Base-by-base conservation (phyloP, 2,888 invertebrate species). In the Lithophane ornitopus region DNA sequence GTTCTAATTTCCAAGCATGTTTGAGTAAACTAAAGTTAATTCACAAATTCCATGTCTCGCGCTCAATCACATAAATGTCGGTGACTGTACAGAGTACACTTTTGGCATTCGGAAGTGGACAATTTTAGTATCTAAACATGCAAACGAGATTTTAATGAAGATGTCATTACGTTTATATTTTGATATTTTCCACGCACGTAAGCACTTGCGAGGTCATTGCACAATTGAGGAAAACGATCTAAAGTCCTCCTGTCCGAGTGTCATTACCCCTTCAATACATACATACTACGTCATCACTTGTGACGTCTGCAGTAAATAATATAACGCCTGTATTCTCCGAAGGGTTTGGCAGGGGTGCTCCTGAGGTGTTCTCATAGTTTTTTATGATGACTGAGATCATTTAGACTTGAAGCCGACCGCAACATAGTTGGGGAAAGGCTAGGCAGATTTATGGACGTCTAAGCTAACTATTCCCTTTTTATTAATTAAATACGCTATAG, bases 131-230 rank as follows among this genome's bases (percentile, higher is more conserved):
- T 59, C 61, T 14, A 84, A 76, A 80, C 76, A 67, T 76, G 62
- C 72, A 85, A 82, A 82, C 56, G 85, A 67, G 82, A 63, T 85
- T 82, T 56, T 85, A 82, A 82, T 85, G 82, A 68, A 46, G 66
- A 81, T 41, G 58, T 76, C 62, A 63, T 76, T 81, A 85, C 14
- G n/a, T 49, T 74, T 54, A 59, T 61, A 9, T 68, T 61, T 69
- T 69, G 39, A 66, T 68, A 66, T 62, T 67, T 70, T 62, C 58
- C 39, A 49, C 46, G 14, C 54, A 49, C 41, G 3, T 46, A 39
- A n/a, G 2, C 39, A 59, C 34, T 7, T 56, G n/a, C 8, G 80
- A 56, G 73, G 73, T 7, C 49, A 56, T 34, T 22, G 41, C 4
- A 14, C 41, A 54, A 28, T 39, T 68, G 58, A 81, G 75, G 75